A percentile compares a stretch with the other conserved stretches of the same genome.
These are phyloP conservation scores for Columba guinea DNA, from an alignment of 2,797 vertebrate species.

Conservation along the genomic window DNA sequence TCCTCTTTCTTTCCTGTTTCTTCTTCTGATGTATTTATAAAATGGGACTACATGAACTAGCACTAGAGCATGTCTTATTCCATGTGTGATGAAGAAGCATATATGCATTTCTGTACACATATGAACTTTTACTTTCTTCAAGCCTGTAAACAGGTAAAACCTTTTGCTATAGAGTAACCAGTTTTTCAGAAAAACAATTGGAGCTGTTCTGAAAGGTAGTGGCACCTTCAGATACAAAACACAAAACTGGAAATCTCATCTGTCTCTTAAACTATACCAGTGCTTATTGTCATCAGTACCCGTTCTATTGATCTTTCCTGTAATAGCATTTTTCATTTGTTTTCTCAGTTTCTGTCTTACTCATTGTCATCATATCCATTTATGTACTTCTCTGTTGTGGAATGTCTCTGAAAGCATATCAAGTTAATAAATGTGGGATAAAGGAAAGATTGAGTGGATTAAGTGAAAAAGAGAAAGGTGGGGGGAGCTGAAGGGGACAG, in stretches of 20 bases:
- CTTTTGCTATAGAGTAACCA: neutral
- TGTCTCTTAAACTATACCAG: neutral
- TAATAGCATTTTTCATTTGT: neutral
- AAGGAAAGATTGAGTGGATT: neutral
- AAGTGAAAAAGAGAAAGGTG: neutral
- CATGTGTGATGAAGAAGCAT: neutral
- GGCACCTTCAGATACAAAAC: neutral
- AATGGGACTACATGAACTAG: neutral
- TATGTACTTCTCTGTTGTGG: neutral
- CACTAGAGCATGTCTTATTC: neutral
- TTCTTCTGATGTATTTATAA: neutral
- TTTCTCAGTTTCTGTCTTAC: neutral
- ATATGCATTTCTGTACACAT: neutral
- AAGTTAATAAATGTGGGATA: neutral
- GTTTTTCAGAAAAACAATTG: neutral
- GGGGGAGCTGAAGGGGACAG: accelerated
- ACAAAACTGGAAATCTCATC: neutral
- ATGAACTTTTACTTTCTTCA: neutral
- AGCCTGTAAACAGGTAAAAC: neutral
- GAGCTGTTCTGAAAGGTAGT: neutral
- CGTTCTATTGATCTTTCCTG: neutral
- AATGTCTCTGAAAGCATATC: neutral
- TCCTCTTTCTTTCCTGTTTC: neutral
- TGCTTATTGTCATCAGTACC: neutral
- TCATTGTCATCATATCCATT: neutral